Base-by-base conservation (phyloP, 2,113 vertebrate genomes). In the Eubucco bourcierii region DNA sequence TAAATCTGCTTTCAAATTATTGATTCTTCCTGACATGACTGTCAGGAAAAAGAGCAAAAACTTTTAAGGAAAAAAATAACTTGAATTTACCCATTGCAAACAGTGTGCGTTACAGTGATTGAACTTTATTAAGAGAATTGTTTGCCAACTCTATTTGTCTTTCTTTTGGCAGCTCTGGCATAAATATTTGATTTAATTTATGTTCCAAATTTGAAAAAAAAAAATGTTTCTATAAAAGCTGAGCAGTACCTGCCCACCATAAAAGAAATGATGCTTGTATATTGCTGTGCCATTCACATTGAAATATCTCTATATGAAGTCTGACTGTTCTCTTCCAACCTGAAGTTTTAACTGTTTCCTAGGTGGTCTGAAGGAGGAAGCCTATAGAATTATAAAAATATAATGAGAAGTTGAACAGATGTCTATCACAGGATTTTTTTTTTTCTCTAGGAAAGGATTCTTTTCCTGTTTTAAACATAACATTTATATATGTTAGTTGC, bases 151-250 rank as follows among this genome's bases (percentile, higher is more conserved):
- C 68, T 92, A 94, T 97, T 96, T 96, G 87, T 97, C 96, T 97
- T 97, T 68, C 73, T 96, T 97, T 96, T 96, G 96, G 74, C 53
- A 94, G 76, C 18, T 93, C 58, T 95, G 85, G 56, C 84, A 96
- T 96, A 98, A 98, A 97, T 96, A 96, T 96, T 97, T 97, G 95
- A 97, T 97, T 95, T 97, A 97, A 97, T 98, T 97, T 96, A 96
- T 95, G 90, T 93, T 95, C 25, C 53, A 96, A 95, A 91, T 97
- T 94, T 41, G 15, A 50, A 50, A 52, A 50, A 76, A 87, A 84
- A 93, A 96, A 93, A 56, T 8, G 20, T 80, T 53, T 85, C 58
- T 76, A 63, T 94, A 94, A 96, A 96, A 84, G 68, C 34, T 86
- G 88, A 92, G 10, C 8, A 63, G 39, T 95, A 94, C 60, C 83